A percentile compares a stretch with the other conserved stretches of the same genome.
These are phyloP conservation scores for Laticauda laticaudata DNA, from an alignment of 2,113 vertebrate genomes.

Conservation along the genomic window DNA sequence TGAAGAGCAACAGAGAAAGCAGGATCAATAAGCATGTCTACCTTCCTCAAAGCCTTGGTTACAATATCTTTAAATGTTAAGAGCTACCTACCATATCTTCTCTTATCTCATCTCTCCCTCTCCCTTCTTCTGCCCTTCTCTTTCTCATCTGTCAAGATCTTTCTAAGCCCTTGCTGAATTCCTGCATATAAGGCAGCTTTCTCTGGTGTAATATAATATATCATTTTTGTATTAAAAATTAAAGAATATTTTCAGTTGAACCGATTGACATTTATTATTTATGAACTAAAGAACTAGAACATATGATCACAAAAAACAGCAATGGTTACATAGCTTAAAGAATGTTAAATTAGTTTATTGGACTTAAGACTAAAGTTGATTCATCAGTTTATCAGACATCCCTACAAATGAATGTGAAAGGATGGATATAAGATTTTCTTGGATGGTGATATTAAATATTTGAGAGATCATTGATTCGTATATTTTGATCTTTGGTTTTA, in stretches of 20 bases:
- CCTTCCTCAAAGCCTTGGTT: neutral
- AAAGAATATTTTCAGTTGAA: neutral
- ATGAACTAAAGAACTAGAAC: neutral
- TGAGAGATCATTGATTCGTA: neutral
- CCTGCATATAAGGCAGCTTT: neutral
- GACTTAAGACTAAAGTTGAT: neutral
- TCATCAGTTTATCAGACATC: neutral
- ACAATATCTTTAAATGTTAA: neutral
- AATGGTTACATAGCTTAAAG: neutral
- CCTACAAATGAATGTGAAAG: neutral
- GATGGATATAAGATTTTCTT: too few relatives aligned
- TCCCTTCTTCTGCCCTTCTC: too few relatives aligned
- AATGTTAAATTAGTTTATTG: neutral
- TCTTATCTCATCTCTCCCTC: neutral
- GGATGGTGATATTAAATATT: neutral
- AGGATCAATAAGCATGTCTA: neutral
- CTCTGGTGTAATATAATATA: neutral
- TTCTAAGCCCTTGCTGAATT: neutral
- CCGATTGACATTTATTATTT: neutral
- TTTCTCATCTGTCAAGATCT: neutral
- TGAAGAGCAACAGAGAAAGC: neutral
- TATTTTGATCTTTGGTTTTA: neutral
- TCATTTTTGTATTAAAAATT: neutral
- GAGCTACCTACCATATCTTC: neutral
- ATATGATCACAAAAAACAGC: neutral